Evolutionary conservation across 2,888 invertebrate genomes (phyloP), one percentile per base, ranked within the genome.

Genomic region (Chalcis sispes): DNA sequence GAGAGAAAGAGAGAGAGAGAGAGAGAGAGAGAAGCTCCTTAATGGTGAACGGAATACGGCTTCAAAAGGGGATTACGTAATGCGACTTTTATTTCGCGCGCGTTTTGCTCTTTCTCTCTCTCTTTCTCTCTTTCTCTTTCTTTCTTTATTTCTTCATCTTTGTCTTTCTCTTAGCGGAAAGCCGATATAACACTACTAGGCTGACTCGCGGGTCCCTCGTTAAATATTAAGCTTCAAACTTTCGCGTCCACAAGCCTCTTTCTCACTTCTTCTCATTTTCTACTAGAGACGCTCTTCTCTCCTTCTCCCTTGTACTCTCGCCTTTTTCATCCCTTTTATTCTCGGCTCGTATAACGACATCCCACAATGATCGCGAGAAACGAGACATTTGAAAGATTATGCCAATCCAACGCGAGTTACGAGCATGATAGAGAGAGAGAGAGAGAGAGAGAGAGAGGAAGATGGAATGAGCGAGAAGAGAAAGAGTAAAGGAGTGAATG

Each of bases 311-410:
- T 42, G 15, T 13, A 36, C 20, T 65, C 69, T 62, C 20, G 1
- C 25, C 23, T 58, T 54, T 72, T 79, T 79, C 70, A 71, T 79
- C 69, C 42, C 78, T 77, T 80, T 80, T 74, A 81, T 77, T 78
- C 77, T 78, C 79, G 77, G 77, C 79, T 79, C 66, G 64, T 80
- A 77, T 85, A 86, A 86, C 84, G 85, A 86, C 81, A 82, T 81
- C 80, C 77, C 78, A 78, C 81, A 81, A 81, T 83, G 83, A 83
- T 81, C 82, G 79, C 81, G 72, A 77, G 82, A 81, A 84, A 87
- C 88, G 87, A 87, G 87, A 86, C 82, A 85, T 88, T 85, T 83
- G 80, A 83, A 81, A 84, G 84, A 88, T 88, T 86, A 86, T 85
- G 86, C 85, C 86, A 88, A 88, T 88, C 81, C 82, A 70, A 77